phyloP scores from a whole-genome alignment of 1,140 invertebrate genomes.

The Drosophila ananassae region DNA sequence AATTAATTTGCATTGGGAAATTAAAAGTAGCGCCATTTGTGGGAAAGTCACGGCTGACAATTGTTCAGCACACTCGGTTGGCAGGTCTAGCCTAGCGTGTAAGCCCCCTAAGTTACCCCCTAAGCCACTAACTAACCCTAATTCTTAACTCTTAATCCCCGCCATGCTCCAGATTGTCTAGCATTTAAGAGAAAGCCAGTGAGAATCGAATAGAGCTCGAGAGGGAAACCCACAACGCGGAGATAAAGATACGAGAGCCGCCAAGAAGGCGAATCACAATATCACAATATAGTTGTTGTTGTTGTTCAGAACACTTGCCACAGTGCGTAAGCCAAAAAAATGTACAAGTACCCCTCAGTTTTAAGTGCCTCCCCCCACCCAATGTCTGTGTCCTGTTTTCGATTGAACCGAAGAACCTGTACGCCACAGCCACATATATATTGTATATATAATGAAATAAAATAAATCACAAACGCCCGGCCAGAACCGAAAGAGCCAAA shows the following conservation, averaged over 20 bases:
- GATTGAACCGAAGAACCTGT: constrained; percentile 45
- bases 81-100: constrained; percentile 19
- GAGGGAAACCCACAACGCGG: constrained; percentile 22
- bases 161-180: constrained; percentile 39
- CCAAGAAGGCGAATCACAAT: constrained; percentile 22
- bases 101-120: constrained; percentile 51
- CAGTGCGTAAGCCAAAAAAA: constrained; percentile 69
- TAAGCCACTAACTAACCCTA: constrained; percentile 22
- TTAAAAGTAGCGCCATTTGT: constrained; percentile 60
- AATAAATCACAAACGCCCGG: constrained; percentile 54
- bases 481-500: constrained; percentile 35
- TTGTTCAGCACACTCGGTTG: constrained; percentile 42
- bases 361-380: background rate
- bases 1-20: constrained; percentile 65
- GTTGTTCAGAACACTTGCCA: constrained; percentile 15
- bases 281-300: constrained; percentile 7
- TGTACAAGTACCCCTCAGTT: background rate
- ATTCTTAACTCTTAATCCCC: constrained; percentile 7
- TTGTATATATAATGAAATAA: constrained; percentile 12
- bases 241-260: constrained; percentile 19
- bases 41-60: constrained; percentile 61
- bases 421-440: constrained; percentile 16
- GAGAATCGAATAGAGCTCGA: constrained; percentile 27
- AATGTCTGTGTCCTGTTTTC: constrained; percentile 5
- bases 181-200: constrained; percentile 15